These are phyloP conservation scores for Homarus americanus DNA, from an alignment of 1,140 invertebrate species.

Conservation along the genomic window DNA sequence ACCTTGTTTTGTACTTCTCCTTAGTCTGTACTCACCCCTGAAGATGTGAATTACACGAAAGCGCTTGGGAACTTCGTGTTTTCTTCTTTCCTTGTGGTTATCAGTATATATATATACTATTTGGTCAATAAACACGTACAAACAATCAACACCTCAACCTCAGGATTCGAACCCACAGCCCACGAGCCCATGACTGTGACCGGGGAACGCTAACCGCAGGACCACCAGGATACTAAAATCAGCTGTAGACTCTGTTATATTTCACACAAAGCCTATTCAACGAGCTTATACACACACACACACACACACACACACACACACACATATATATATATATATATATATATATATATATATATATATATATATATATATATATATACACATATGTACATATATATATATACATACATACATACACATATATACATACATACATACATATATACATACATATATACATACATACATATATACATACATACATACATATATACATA, in stretches of 20 bases:
- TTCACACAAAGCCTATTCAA: too few relatives aligned
- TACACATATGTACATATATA: not conserved
- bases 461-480: not conserved
- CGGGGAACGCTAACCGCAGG: too few relatives aligned
- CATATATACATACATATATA: not conserved
- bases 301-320: not conserved
- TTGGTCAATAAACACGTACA: not conserved
- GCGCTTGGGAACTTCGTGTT: too few relatives aligned
- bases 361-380: not conserved
- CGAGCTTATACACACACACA: not conserved
- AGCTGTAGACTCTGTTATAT: too few relatives aligned
- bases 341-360: not conserved
- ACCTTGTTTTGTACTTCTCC: too few relatives aligned
- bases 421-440: slow-evolving; percentile 1
- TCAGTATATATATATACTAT: too few relatives aligned
- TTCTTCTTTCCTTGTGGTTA: too few relatives aligned
- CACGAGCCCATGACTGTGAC: too few relatives aligned
- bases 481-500: not conserved
- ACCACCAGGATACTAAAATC: too few relatives aligned
- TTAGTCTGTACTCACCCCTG: too few relatives aligned
- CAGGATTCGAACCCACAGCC: too few relatives aligned
- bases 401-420: not conserved
- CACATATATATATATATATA: not conserved
- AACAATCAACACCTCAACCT: not conserved
- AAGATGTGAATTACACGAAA: too few relatives aligned